These are phyloP conservation scores for Athalia circularis DNA, from an alignment of 2,888 invertebrate species.

Conservation along the genomic window DNA sequence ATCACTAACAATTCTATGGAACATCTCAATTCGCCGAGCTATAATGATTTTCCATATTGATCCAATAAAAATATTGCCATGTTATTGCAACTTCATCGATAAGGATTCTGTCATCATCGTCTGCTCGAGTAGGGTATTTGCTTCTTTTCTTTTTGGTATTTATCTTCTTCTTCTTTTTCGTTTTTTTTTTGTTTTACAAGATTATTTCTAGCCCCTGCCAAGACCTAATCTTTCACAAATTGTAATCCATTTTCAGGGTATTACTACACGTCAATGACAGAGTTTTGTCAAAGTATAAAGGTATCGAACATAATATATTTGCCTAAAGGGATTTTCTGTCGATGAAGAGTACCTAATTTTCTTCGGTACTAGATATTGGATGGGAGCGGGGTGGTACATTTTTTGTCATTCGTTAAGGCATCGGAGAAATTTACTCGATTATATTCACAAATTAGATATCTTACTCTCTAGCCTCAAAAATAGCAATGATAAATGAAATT, in stretches of 20 bases:
- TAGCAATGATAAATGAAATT: too few species aligned
- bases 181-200: conserved; percentile 5
- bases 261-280: neutral
- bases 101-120: conserved; percentile 14
- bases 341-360: too few species aligned
- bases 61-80: too few species aligned
- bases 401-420: too few species aligned
- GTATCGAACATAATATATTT: neutral
- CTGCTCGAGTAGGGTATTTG: neutral
- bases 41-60: too few species aligned
- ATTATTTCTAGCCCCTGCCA: conserved; percentile 13
- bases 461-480: too few species aligned
- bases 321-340: conserved; percentile 24
- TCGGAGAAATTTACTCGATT: too few species aligned
- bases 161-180: neutral
- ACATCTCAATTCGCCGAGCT: too few species aligned
- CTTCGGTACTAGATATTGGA: too few species aligned
- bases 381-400: too few species aligned
- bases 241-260: conserved; percentile 20
- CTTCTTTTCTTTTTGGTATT: neutral
- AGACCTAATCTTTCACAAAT: neutral
- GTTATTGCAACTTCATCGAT: conserved; percentile 8
- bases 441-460: too few species aligned
- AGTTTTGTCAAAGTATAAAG: neutral
- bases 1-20: too few species aligned